phyloP scores from a whole-genome alignment of 1,140 invertebrate species.

The Drosophila auraria region DNA sequence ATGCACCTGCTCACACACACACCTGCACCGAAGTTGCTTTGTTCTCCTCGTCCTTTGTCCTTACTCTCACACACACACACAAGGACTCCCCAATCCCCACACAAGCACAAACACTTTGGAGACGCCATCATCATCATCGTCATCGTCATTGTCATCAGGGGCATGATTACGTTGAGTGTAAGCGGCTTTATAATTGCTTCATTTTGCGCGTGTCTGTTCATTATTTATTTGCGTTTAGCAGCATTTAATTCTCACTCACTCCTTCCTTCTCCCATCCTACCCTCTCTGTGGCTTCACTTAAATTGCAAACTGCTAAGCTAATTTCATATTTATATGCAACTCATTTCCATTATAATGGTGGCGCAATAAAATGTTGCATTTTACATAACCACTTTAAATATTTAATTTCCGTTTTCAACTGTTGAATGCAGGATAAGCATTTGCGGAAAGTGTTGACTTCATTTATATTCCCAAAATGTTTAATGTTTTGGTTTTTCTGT shows the following conservation, averaged over 20 bases:
- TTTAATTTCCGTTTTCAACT: slow-evolving; percentile 23
- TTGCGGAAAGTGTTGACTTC: slow-evolving; percentile 2
- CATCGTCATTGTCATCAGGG: slow-evolving; percentile 29
- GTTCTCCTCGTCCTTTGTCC: slow-evolving; percentile 60
- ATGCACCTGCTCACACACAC: slow-evolving; percentile 68
- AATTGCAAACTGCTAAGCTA: slow-evolving; percentile 63
- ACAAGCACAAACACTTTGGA: slow-evolving; percentile 48
- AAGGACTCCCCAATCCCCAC: slow-evolving; percentile 4
- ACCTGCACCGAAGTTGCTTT: slow-evolving; percentile 61
- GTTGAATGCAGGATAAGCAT: not conserved
- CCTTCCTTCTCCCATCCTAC: not conserved
- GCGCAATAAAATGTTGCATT: slow-evolving; percentile 40
- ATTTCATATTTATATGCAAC: slow-evolving; percentile 63
- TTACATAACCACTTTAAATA: slow-evolving; percentile 27
- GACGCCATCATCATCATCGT: slow-evolving; percentile 34
- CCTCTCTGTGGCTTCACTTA: slow-evolving; percentile 16
- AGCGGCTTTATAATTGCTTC: slow-evolving; percentile 73
- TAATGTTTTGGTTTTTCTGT: no score
- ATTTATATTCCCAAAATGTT: not conserved
- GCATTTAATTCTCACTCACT: slow-evolving; percentile 68
- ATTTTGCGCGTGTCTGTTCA: slow-evolving; percentile 58
- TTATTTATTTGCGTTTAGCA: slow-evolving; percentile 75
- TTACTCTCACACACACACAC: slow-evolving; percentile 23
- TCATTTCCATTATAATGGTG: slow-evolving; percentile 37
- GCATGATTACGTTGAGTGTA: slow-evolving; percentile 57